Conservation (phyloP, 37 sponge, comb jelly and placozoan genomes). For the Halichondria panicea region DNA sequence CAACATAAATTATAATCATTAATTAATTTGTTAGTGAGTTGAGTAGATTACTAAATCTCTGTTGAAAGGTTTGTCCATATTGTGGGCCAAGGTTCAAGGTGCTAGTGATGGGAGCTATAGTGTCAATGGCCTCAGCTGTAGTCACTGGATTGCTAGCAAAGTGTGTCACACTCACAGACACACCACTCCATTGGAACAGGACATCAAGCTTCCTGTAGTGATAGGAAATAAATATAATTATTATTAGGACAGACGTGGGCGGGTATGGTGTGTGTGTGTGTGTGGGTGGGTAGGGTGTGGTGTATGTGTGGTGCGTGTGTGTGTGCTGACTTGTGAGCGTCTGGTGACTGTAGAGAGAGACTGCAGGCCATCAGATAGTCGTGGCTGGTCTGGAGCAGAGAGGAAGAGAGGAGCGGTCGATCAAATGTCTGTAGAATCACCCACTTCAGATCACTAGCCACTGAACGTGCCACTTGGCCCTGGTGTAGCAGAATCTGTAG, state of each 20-base stretch:
- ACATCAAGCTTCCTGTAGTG: slow-evolving; percentile 26
- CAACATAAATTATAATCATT: not conserved
- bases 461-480: slow-evolving; percentile 14
- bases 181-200: slow-evolving; percentile 28
- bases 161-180: slow-evolving; percentile 5
- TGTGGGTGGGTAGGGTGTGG: not conserved
- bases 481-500: slow-evolving; percentile 45
- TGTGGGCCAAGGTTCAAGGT: slow-evolving; percentile 2
- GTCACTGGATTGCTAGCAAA: not conserved
- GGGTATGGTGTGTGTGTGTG: too few species aligned
- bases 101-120: not conserved
- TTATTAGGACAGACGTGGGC: not conserved
- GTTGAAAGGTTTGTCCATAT: slow-evolving; percentile 11
- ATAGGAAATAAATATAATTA: not conserved
- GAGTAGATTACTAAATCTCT: slow-evolving; percentile 16
- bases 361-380: slow-evolving; percentile 26
- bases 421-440: slow-evolving; percentile 28
- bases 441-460: slow-evolving; percentile 44
- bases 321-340: slow-evolving; percentile 44
- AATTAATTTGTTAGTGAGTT: not conserved
- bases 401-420: slow-evolving; percentile 21
- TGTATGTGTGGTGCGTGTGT: not conserved
- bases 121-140: not conserved
- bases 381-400: not conserved
- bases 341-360: slow-evolving; percentile 49